Percentiles rank a stretch among this genome's conserved stretches.
These are phyloP conservation scores for Rhopalosiphum nymphaeae DNA, from an alignment of 2,888 invertebrate species.

Conservation along the genomic window DNA sequence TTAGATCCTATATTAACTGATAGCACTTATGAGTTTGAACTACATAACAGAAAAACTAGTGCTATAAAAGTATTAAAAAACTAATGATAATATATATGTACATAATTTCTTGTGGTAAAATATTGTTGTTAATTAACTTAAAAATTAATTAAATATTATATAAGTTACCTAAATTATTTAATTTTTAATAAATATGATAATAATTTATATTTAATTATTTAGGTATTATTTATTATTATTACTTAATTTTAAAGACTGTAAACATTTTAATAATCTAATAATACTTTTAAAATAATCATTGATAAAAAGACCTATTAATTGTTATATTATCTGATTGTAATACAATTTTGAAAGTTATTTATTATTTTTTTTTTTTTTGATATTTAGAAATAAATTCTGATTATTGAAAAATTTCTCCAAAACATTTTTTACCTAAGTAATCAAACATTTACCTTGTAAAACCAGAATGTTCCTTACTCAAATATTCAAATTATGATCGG, in stretches of 20 bases:
- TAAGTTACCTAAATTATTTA: neutral
- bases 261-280: neutral
- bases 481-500: neutral
- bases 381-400: neutral
- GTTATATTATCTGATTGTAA: conserved; percentile 16
- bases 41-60: conserved; percentile 66
- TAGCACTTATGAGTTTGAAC: conserved; percentile 67
- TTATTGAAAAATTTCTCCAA: neutral
- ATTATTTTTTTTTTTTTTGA: neutral
- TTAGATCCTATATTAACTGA: conserved; percentile 48
- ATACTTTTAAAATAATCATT: neutral
- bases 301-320: conserved; percentile 15
- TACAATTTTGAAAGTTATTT: conserved; percentile 8
- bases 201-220: conserved; percentile 20
- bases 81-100: neutral
- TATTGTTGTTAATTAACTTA: neutral
- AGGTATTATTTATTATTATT: conserved; percentile 7
- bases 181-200: neutral
- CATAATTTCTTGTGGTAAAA: conserved; percentile 20
- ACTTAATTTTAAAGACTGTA: conserved; percentile 7
- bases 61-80: neutral
- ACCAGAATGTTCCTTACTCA: neutral
- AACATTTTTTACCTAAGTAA: neutral
- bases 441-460: neutral
- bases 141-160: neutral